Percentiles rank a stretch among this genome's conserved stretches.
Conservation (phyloP, 2,888 invertebrate species). For the Aleiodes alternator region DNA sequence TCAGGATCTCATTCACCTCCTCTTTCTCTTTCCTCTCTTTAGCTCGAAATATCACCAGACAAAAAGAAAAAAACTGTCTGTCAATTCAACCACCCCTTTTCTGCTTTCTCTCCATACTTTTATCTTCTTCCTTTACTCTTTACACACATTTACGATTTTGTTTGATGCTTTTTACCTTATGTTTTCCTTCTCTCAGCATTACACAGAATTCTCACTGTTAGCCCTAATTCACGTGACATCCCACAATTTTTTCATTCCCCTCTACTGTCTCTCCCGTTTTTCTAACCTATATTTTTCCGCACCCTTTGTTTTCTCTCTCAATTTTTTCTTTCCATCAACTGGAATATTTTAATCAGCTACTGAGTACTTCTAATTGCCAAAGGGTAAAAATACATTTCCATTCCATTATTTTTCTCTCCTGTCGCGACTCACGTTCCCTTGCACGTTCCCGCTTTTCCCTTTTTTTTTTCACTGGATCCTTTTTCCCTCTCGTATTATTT, state of each 20-base stretch:
- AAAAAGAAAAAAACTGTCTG: constrained; percentile 50
- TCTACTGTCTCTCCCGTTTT: not conserved
- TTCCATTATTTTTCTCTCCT: constrained; percentile 2
- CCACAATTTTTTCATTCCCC: no score
- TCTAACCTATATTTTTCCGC: constrained; percentile 1
- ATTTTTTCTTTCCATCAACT: constrained; percentile 24
- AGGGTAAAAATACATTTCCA: constrained; percentile 37
- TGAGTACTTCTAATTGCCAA: constrained; percentile 50
- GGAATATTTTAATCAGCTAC: constrained; percentile 53
- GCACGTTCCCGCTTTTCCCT: constrained; percentile 27
- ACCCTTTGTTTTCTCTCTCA: constrained; percentile 26
- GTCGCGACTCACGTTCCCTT: constrained; percentile 24
- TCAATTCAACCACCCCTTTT: constrained; percentile 10
- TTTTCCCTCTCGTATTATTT: constrained; percentile 6
- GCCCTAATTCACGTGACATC: constrained; percentile 17
- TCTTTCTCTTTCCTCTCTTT: constrained; percentile 44
- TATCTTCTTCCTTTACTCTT: constrained; percentile 13
- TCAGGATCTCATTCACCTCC: constrained; percentile 41
- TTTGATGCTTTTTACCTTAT: constrained; percentile 27
- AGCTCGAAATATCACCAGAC: constrained; percentile 52
- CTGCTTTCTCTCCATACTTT: not conserved
- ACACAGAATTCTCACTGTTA: constrained; percentile 14
- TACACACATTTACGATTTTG: constrained; percentile 31
- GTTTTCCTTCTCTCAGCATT: constrained; percentile 11
- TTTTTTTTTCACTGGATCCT: constrained; percentile 10